A percentile compares a stretch with the other conserved stretches of the same genome.
Conservation (phyloP, 2,888 invertebrate genomes). For the Ethmia dodecea region DNA sequence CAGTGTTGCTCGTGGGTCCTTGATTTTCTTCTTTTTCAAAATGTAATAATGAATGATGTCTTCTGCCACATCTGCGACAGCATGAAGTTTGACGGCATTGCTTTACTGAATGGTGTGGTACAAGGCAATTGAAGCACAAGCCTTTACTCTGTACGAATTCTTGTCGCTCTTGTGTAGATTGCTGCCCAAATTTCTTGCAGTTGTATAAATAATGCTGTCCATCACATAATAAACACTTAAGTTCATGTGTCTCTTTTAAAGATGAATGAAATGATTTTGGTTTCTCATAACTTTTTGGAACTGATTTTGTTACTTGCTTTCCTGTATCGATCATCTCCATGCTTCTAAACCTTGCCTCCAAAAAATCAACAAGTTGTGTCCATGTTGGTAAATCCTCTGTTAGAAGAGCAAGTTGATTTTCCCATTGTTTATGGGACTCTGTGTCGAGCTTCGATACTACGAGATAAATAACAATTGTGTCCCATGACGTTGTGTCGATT, state of each 20-base stretch:
- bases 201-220: conserved; percentile 12
- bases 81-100: conserved; percentile 11
- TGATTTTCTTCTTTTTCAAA: neutral
- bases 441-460: conserved; percentile 17
- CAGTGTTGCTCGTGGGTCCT: too few species aligned
- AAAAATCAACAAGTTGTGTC: conserved; percentile 12
- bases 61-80: conserved; percentile 16
- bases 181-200: conserved; percentile 14
- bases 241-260: neutral
- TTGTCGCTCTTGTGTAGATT: conserved; percentile 8
- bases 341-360: conserved; percentile 14
- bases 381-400: conserved; percentile 9
- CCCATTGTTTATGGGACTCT: conserved; percentile 13
- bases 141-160: conserved; percentile 12
- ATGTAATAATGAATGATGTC: conserved; percentile 19
- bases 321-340: conserved; percentile 9
- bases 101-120: conserved; percentile 7
- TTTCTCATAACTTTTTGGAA: neutral
- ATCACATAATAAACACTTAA: conserved; percentile 10
- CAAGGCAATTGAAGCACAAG: conserved; percentile 15
- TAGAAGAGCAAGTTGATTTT: neutral
- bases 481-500: conserved; percentile 15
- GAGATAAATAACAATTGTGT: conserved; percentile 14
- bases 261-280: conserved; percentile 1
- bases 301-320: neutral